Evolutionary conservation across 2,113 vertebrate species (phyloP).

Genomic region (Bos javanicus): DNA sequence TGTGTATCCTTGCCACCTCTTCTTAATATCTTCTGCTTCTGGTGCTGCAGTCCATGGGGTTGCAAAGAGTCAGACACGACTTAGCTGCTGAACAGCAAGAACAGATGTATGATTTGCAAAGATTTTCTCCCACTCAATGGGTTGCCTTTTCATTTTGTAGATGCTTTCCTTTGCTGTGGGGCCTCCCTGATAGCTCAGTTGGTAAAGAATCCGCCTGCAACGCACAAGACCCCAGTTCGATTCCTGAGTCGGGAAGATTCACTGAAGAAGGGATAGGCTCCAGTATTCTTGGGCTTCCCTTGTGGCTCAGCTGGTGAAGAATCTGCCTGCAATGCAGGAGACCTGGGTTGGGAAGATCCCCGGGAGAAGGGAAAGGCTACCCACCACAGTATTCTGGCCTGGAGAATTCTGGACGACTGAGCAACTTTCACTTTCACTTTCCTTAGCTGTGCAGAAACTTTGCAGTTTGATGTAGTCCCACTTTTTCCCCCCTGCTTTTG

Average conservation of each 20-base stretch:
- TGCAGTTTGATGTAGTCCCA: neutral
- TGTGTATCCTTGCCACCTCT: neutral
- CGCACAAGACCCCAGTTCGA: neutral
- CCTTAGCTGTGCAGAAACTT: neutral
- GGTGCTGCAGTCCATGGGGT: neutral
- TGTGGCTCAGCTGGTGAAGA: neutral
- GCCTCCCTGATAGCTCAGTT: neutral
- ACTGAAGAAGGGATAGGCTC: neutral
- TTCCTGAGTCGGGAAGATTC: neutral
- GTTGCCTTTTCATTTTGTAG: neutral
- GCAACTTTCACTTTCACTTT: neutral
- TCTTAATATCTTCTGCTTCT: neutral
- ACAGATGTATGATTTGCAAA: neutral
- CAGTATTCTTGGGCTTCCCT: neutral
- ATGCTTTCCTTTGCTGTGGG: neutral
- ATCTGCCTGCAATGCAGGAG: neutral
- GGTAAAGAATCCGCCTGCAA: neutral
- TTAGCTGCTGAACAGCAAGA: neutral
- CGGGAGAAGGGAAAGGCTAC: neutral
- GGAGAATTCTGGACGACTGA: neutral
- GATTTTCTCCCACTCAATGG: neutral
- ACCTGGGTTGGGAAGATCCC: neutral
- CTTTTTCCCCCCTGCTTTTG: neutral
- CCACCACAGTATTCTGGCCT: neutral
- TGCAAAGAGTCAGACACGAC: neutral